Base-by-base conservation (phyloP, 1,140 invertebrate species). In the Apis laboriosa region DNA sequence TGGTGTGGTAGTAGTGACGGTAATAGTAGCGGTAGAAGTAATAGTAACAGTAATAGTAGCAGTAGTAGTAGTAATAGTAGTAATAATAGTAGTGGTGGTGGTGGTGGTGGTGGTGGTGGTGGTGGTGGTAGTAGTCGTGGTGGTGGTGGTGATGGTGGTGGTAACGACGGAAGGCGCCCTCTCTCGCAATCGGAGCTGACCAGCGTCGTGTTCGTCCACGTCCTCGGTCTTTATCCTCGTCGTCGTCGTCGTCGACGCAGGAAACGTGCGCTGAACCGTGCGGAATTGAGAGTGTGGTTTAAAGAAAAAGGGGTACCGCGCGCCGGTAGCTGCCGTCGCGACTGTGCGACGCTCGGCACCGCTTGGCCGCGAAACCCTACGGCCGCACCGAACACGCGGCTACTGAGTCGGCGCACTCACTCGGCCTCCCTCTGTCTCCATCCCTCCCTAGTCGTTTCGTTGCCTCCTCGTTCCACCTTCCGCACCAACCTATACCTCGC, bases 291-390 rank as follows among this genome's bases (percentile, higher is more conserved):
- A 79, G 83, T 87, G 78, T 87, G 83, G 80, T 87, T 88, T 88
- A 84, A 88, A 89, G 88, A 89, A 88, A 86, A 88, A 83, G 90
- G 89, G 90, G 91, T 91, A 91, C 92, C 91, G 92, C 92, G 93
- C 93, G 92, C 92, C 93, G 93, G 92, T 94, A 92, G 92, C 92
- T 94, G 93, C 92, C 93, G 93, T 94, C 93, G 93, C 93, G 93
- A 94, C 93, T 94, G 92, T 94, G 92, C 92, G 91, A 91, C 92
- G 90, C 90, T 90, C 90, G 86, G 86, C 89, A 86, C 89, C 90
- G 90, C 89, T 91, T 90, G 76, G 88, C 90, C 90, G 91, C 91
- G 91, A 92, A 93, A 93, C 92, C 92, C 92, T 92, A 88, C 90
- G 90, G 88, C 89, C 90, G 88, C 90, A 90, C 90, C 89, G 90